Evolutionary conservation across 2,113 vertebrate genomes (phyloP).

Genomic region (Myrmecophaga tridactyla): DNA sequence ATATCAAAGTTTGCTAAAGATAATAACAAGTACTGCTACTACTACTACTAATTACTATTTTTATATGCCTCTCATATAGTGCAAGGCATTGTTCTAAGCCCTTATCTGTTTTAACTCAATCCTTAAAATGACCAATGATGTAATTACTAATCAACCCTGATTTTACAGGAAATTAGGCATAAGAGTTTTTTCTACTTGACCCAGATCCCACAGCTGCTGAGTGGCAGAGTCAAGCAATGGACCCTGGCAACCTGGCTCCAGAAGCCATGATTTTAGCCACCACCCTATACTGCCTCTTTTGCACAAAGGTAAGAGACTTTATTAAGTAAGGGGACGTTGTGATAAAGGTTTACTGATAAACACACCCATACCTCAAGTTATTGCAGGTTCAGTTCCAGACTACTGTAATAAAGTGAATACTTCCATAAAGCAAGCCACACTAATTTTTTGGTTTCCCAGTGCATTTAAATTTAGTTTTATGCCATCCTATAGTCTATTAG

Average conservation of each 20-base stretch:
- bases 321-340: neutral
- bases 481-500: no score
- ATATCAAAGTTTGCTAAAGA: neutral
- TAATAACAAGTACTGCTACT: neutral
- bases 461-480: no score
- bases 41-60: neutral
- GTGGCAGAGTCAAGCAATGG: neutral
- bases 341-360: neutral
- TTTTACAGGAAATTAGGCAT: neutral
- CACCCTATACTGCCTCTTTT: accelerated
- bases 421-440: no score
- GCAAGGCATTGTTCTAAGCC: neutral
- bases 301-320: neutral
- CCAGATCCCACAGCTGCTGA: neutral
- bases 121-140: neutral
- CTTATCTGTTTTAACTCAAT: neutral
- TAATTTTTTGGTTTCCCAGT: no score
- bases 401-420: no score
- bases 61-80: neutral
- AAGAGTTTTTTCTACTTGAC: neutral
- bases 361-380: neutral
- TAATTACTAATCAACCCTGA: neutral
- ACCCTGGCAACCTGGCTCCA: no score
- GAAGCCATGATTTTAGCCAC: neutral
- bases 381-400: no score